Conservation (phyloP, 92 coral and sea anemone species). For the Zoanthus gigantus region DNA sequence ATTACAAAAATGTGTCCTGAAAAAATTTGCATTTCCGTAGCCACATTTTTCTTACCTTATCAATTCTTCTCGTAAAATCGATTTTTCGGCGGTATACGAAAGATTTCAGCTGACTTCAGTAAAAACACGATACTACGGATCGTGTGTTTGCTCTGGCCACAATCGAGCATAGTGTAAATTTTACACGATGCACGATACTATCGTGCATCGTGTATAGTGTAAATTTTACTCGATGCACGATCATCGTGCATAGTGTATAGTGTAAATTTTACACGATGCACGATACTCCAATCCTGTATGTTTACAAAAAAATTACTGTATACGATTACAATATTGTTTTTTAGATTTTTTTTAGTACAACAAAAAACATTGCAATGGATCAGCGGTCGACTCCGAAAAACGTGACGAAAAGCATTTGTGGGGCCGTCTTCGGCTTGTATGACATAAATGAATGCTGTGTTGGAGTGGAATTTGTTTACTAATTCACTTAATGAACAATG, state of each 20-base stretch:
- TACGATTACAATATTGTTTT: not conserved
- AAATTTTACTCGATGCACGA: not conserved
- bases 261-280: constrained; percentile 3
- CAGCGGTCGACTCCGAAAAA: not conserved
- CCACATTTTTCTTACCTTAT: too few relatives aligned
- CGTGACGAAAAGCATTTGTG: not conserved
- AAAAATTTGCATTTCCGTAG: too few relatives aligned
- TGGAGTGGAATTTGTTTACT: not conserved
- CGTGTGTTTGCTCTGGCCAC: not conserved
- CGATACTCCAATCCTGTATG: not conserved
- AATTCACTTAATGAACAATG: not conserved
- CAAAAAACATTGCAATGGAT: not conserved
- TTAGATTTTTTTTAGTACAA: not conserved
- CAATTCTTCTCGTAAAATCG: too few relatives aligned
- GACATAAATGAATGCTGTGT: too few relatives aligned
- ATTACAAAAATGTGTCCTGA: too few relatives aligned
- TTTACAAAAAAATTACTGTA: not conserved
- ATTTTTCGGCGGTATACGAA: too few relatives aligned
- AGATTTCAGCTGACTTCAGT: too few relatives aligned
- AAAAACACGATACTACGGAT: too few relatives aligned
- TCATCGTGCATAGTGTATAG: not conserved
- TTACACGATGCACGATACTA: not conserved
- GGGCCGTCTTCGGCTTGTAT: not conserved
- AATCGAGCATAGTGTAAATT: not conserved
- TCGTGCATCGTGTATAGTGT: not conserved